Evolutionary conservation across 2,797 vertebrate genomes (phyloP).

Genomic region (Clarias platycephalus): DNA sequence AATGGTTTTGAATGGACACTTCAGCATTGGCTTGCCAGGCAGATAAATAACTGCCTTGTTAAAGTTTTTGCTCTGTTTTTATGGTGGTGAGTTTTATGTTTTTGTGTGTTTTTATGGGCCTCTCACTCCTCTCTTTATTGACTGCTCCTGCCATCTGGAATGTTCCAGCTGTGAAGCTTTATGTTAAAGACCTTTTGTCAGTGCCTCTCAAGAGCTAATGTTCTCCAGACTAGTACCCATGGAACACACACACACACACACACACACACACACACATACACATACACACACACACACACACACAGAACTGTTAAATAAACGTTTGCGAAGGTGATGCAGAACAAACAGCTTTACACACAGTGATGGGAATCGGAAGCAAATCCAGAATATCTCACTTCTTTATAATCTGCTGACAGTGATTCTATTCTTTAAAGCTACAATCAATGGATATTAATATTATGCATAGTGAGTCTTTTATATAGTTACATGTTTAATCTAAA

Average conservation of each 20-base stretch:
- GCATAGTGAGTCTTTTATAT: background rate
- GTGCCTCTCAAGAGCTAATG: conserved; percentile 48
- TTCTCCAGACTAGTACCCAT: conserved; percentile 44
- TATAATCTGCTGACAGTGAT: conserved; percentile 12
- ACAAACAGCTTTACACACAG: conserved; percentile 14
- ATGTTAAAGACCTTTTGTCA: conserved; percentile 60
- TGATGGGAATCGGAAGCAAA: conserved; percentile 22
- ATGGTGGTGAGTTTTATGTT: conserved; percentile 61
- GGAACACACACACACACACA: conserved; percentile 8
- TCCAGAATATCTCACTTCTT: background rate
- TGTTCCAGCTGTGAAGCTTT: conserved; percentile 62
- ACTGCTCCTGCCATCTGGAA: conserved; percentile 70
- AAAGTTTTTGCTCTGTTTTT: conserved; percentile 58
- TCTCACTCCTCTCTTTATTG: conserved; percentile 69
- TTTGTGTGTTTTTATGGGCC: conserved; percentile 62
- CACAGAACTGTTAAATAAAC: conserved; percentile 23
- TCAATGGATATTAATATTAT: conserved; percentile 4
- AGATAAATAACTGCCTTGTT: conserved; percentile 69
- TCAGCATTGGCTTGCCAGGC: conserved; percentile 59
- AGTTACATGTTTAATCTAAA: background rate
- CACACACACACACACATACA: background rate
- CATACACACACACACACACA: background rate
- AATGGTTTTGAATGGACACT: conserved; percentile 60
- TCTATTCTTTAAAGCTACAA: conserved; percentile 12
- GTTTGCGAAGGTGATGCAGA: conserved; percentile 24